A percentile compares a stretch with the other conserved stretches of the same genome.
Evolutionary conservation across 2,888 invertebrate species (phyloP).

Genomic region (Panzeria rudis): DNA sequence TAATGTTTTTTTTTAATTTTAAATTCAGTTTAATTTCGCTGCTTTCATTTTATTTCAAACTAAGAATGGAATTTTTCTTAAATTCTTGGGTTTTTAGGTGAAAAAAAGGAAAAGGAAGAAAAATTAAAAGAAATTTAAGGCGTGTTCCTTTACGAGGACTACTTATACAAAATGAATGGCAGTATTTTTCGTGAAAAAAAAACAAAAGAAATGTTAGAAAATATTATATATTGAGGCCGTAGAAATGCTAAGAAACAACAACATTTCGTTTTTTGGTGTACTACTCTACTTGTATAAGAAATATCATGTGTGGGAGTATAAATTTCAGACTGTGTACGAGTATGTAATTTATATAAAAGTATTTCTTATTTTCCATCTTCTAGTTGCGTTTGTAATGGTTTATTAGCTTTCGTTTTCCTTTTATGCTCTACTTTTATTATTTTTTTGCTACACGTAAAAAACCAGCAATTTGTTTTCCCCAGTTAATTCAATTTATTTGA

Average conservation of each 20-base stretch:
- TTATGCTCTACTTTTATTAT: background rate
- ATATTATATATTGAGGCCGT: slow-evolving; percentile 21
- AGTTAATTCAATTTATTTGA: slow-evolving; percentile 53
- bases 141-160: slow-evolving; percentile 18
- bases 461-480: slow-evolving; percentile 46
- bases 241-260: slow-evolving; percentile 23
- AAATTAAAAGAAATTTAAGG: slow-evolving; percentile 29
- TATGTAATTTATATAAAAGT: slow-evolving; percentile 1
- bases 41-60: slow-evolving; percentile 1
- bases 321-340: background rate
- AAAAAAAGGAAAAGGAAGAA: background rate
- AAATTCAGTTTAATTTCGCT: background rate
- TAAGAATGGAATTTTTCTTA: background rate
- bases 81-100: background rate
- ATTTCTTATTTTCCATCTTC: slow-evolving; percentile 18
- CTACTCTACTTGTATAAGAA: background rate
- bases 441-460: slow-evolving; percentile 10
- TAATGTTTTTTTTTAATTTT: slow-evolving; percentile 15
- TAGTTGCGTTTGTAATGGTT: slow-evolving; percentile 15
- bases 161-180: background rate
- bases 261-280: slow-evolving; percentile 14
- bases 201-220: slow-evolving; percentile 14
- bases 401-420: slow-evolving; percentile 41
- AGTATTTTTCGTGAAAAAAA: background rate
- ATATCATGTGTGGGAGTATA: background rate